Evolutionary conservation across 1,140 invertebrate species (phyloP).

Genomic region (Teleopsis dalmanni): DNA sequence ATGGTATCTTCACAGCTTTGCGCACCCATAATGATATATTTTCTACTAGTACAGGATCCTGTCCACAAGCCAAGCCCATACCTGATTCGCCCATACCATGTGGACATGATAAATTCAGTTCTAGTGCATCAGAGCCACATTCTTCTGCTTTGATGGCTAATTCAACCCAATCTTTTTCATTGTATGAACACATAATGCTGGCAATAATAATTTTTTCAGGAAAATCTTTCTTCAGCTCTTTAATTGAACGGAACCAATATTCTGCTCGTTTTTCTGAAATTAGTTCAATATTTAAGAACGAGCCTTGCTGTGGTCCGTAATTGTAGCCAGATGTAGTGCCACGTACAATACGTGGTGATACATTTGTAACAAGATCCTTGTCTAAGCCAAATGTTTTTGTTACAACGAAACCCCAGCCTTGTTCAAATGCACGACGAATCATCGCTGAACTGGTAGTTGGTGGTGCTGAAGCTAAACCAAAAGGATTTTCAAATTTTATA

Average conservation of each 20-base stretch:
- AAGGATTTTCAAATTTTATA: conserved; percentile 91
- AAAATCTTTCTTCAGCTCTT: conserved; percentile 87
- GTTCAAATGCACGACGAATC: conserved; percentile 89
- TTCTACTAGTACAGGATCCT: conserved; percentile 78
- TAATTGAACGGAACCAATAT: conserved; percentile 88
- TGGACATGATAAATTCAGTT: conserved; percentile 94
- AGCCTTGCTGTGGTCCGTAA: conserved; percentile 87
- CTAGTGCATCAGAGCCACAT: conserved; percentile 87
- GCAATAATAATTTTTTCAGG: conserved; percentile 89
- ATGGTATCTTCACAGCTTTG: conserved; percentile 81
- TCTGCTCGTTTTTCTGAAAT: conserved; percentile 93
- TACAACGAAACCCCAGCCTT: conserved; percentile 93
- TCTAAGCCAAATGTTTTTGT: conserved; percentile 95
- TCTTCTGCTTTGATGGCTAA: conserved; percentile 71
- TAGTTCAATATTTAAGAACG: conserved; percentile 96
- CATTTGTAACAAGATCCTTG: conserved; percentile 95
- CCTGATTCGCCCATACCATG: conserved; percentile 97
- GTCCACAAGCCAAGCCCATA: conserved; percentile 96
- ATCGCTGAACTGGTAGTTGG: conserved; percentile 90
- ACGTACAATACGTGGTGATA: conserved; percentile 90
- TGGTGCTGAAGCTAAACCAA: conserved; percentile 93
- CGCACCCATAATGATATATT: conserved; percentile 89
- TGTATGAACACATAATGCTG: conserved; percentile 93
- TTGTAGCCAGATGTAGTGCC: conserved; percentile 86
- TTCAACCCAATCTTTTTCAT: conserved; percentile 80